phyloP scores from a whole-genome alignment of 2,888 invertebrate species.

The Cenopis cana region DNA sequence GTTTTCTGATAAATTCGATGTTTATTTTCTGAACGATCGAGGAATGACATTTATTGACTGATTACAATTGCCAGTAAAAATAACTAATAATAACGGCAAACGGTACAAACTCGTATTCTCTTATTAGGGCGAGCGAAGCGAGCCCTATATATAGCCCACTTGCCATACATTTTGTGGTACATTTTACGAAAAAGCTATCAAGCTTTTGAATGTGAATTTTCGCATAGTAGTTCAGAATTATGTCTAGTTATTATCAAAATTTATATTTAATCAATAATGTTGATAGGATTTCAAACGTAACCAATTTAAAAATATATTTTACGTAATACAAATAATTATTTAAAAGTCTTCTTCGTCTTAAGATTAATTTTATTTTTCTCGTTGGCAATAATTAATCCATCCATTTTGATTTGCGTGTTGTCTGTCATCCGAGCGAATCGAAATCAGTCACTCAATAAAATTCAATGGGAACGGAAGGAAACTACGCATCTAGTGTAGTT shows the following conservation, averaged over 20 bases:
- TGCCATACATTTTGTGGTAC: no score
- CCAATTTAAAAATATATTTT: no score
- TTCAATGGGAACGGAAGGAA: conserved; percentile 22
- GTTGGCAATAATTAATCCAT: conserved; percentile 32
- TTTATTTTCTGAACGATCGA: conserved; percentile 5
- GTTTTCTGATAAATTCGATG: neutral
- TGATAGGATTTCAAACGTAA: no score
- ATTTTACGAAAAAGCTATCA: no score
- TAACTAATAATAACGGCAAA: neutral
- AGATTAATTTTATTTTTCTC: neutral
- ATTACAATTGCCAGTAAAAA: neutral
- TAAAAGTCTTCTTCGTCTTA: neutral
- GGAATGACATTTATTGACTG: conserved; percentile 5
- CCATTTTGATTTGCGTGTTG: conserved; percentile 44
- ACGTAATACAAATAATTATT: no score
- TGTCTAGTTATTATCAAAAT: no score
- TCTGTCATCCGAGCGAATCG: conserved; percentile 35
- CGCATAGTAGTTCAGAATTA: no score
- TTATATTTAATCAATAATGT: no score
- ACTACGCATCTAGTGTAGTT: conserved; percentile 27
- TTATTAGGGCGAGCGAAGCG: no score
- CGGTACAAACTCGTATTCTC: neutral
- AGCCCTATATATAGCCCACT: no score
- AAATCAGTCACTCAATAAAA: conserved; percentile 44
- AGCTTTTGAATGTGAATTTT: no score